phyloP scores from a whole-genome alignment of 2,888 invertebrate species.

The Nephrotoma flavescens region DNA sequence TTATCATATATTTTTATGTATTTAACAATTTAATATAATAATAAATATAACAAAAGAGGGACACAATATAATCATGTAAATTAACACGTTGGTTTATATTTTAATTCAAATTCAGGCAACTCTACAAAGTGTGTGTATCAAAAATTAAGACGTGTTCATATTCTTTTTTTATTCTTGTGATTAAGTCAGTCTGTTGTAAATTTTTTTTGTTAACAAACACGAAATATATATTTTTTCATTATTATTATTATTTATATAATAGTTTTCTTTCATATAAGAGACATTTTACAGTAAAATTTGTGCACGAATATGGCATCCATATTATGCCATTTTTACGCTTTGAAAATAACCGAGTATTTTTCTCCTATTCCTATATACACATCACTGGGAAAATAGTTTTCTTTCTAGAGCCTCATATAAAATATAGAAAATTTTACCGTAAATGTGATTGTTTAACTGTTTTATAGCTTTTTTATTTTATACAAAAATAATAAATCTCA shows the following conservation, averaged over 20 bases:
- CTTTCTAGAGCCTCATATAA: not conserved
- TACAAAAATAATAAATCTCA: not conserved
- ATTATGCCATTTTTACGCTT: not conserved
- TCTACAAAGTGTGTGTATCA: not conserved
- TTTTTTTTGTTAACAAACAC: not conserved
- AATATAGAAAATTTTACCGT: not conserved
- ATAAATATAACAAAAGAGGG: not conserved
- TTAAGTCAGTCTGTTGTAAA: not conserved
- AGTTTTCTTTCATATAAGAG: not conserved
- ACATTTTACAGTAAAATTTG: not conserved
- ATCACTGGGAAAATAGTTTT: not conserved
- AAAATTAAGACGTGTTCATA: not conserved
- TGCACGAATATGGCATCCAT: not conserved
- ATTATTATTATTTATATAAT: not conserved
- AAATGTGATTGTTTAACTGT: not conserved
- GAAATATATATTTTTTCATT: not conserved
- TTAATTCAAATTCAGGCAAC: not conserved
- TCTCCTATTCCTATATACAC: not conserved
- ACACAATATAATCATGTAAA: not conserved
- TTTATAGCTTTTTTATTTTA: not conserved
- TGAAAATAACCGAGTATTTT: not conserved
- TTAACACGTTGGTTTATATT: not conserved
- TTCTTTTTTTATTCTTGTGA: not conserved
- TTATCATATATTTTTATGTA: not conserved
- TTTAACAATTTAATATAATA: not conserved